Evolutionary conservation across 1,140 invertebrate species (phyloP), one percentile per base, ranked within the genome.

Genomic region (Elymnias hypermnestra): DNA sequence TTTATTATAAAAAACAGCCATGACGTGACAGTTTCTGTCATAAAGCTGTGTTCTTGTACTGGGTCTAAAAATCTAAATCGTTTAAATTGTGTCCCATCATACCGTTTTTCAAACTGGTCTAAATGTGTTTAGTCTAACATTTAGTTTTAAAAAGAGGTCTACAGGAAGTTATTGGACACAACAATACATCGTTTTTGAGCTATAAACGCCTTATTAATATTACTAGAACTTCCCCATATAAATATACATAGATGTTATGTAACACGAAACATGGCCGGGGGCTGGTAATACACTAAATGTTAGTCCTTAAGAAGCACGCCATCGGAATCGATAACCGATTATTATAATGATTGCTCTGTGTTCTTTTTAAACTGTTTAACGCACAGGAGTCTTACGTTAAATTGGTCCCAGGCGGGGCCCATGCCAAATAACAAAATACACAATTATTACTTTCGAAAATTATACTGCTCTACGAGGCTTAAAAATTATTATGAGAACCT

Each of bases 271-370:
- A 70, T 67, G 57, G 72, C 79, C 73, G 61, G 29, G 15, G 72
- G 69, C 64, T 25, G 67, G 53, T 48, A 44, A 57, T 66, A 46
- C 62, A 64, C 66, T 63, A 75, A 78, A 76, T 62, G 72, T 66
- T 67, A 66, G 65, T 77, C 75, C 71, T 77, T 75, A 58, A 72
- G 60, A 63, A 71, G 69, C 76, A 72, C 69, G 76, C 75, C 58
- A 75, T 61, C 52, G 62, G 76, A 83, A 81, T 83, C 79, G 79
- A 83, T 83, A 77, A 78, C 71, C 73, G 61, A 60, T 83, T 73
- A 83, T 83, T 83, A 83, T 73, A 81, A 79, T 82, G 76, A 83
- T 79, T 77, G 71, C n/a, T n/a, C n/a, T n/a, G n/a, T n/a, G 73
- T 67, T 65, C 66, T 63, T 74, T 75, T 77, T 63, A 22, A 51